These are phyloP conservation scores for Pocillopora meandrina DNA, from an alignment of 92 coral and sea anemone genomes.

Conservation along the genomic window DNA sequence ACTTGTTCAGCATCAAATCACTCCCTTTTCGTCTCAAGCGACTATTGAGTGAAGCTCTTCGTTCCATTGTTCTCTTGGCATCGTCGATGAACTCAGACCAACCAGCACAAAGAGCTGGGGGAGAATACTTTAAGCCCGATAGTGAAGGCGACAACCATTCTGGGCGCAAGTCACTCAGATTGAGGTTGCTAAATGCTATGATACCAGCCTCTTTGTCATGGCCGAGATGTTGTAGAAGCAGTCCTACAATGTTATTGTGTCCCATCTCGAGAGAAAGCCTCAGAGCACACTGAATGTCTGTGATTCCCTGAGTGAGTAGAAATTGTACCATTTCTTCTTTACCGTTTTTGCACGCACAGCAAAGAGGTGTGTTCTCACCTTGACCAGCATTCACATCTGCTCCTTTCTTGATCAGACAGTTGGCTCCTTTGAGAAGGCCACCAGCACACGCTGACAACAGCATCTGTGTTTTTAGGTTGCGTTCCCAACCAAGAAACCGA, in stretches of 20 bases:
- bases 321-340: slow-evolving; percentile 83
- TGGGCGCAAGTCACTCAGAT: slow-evolving; percentile 80
- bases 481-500: slow-evolving; percentile 80
- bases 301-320: slow-evolving; percentile 82
- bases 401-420: slow-evolving; percentile 80
- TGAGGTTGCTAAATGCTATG: slow-evolving; percentile 89
- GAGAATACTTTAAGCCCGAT: slow-evolving; percentile 65
- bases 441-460: slow-evolving; percentile 84
- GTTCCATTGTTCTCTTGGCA: slow-evolving; percentile 58
- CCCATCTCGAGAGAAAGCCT: slow-evolving; percentile 83
- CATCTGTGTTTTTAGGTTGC: slow-evolving; percentile 80
- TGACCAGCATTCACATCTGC: slow-evolving; percentile 94
- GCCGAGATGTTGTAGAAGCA: slow-evolving; percentile 89
- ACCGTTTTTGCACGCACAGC: slow-evolving; percentile 83
- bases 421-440: slow-evolving; percentile 78
- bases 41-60: slow-evolving; percentile 36
- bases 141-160: slow-evolving; percentile 92
- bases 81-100: slow-evolving; percentile 73
- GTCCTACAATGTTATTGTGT: slow-evolving; percentile 77
- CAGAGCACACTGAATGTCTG: slow-evolving; percentile 89
- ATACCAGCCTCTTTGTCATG: slow-evolving; percentile 95
- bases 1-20: not conserved
- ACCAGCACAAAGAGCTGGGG: slow-evolving; percentile 42
- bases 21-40: not conserved
- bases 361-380: slow-evolving; percentile 84